phyloP scores from a whole-genome alignment of 2,888 invertebrate genomes.

The Barypeithes pellucidus region DNA sequence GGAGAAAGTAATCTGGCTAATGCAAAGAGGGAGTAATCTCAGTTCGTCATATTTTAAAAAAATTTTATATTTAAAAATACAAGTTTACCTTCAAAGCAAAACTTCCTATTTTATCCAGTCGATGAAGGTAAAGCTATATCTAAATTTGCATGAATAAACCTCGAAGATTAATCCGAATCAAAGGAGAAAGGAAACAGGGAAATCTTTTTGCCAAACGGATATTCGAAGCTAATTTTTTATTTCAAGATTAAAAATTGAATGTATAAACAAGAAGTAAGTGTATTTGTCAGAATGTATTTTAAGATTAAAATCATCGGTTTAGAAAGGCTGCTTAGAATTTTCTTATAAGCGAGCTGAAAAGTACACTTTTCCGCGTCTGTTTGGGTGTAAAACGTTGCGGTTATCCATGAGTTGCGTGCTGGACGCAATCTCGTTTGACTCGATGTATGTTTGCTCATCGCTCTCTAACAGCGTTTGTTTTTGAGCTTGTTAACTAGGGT shows the following conservation, averaged over 20 bases:
- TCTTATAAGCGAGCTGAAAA: too few species aligned
- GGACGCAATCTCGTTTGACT: too few species aligned
- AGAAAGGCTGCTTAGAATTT: too few species aligned
- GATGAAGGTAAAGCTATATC: neutral
- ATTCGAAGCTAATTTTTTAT: neutral
- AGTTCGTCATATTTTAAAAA: too few species aligned
- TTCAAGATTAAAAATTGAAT: constrained; percentile 2
- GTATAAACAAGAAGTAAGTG: neutral
- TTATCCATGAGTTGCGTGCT: too few species aligned
- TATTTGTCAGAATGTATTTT: neutral
- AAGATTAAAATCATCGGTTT: neutral
- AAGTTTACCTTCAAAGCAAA: neutral
- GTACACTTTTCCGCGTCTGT: too few species aligned
- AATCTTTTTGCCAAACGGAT: neutral
- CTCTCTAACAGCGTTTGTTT: too few species aligned
- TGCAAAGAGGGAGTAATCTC: too few species aligned
- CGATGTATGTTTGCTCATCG: too few species aligned
- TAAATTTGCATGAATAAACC: neutral
- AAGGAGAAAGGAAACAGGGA: neutral
- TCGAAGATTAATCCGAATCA: neutral
- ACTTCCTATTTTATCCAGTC: neutral
- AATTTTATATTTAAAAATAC: neutral
- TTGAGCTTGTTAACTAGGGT: too few species aligned
- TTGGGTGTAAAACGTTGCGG: too few species aligned
- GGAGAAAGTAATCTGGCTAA: too few species aligned